Evolutionary conservation across 2,797 vertebrate species (phyloP), one percentile per base, ranked within the genome.

Genomic region (Propithecus deckenii): DNA sequence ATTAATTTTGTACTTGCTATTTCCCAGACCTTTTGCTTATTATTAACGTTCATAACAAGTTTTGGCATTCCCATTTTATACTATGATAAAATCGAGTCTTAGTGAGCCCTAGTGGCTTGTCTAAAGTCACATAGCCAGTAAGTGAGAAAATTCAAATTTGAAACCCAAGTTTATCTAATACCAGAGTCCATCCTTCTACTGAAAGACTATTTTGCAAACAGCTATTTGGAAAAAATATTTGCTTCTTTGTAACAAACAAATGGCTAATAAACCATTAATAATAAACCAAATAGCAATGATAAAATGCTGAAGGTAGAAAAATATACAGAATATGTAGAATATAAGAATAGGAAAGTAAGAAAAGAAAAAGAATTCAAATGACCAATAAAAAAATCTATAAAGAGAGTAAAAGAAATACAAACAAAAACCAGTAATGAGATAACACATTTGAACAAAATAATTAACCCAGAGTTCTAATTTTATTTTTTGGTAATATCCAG

Each of bases 171-270:
- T 89, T 84, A 30, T 32, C 48, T 72, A 75, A 32, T n/a, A 57
- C 30, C 15, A 52, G 83, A 92, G 59, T 48, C 20, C 48, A 20
- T 74, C 4, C 7, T 91, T 38, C 25, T 72, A 38, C 12, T 52
- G 15, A 50, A 87, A 75, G 50, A 1, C 28, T 94, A 4, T 78
- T 97, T 86, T 81, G 13, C 35, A 69, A 78, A 74, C 0, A n/a
- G 30, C 30, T 14, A 35, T 75, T 43, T 57, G 22, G 35, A 65
- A 93, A 95, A 81, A 63, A 28, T 59, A 46, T n/a, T 84, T 89
- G n/a, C 10, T 84, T 94, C 20, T 86, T 89, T 89, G 4, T 91
- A 55, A 94, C 11, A 65, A 88, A 65, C 4, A 91, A 92, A 83
- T n/a, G 5, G 8, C 35, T 89, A 84, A 46, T 94, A 92, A 57